Base-by-base conservation (phyloP, 2,888 invertebrate genomes). In the Deilephila porcellus region DNA sequence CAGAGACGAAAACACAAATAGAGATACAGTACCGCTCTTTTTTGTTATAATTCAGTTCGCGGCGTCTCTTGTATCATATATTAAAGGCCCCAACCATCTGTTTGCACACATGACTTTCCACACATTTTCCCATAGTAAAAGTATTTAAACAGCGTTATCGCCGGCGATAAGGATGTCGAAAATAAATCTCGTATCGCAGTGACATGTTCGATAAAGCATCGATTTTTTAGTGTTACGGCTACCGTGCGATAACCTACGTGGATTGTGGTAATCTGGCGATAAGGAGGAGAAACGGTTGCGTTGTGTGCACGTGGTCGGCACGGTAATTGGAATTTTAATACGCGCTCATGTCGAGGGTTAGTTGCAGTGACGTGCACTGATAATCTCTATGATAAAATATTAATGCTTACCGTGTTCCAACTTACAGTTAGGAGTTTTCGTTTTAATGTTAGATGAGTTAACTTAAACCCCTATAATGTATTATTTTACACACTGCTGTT, bases 181-280 rank as follows among this genome's bases (percentile, higher is more conserved):
- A 87, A 89, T 90, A 91, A 92, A 90, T 91, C 88, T 88, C 87
- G 81, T 89, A 91, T 91, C 86, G 78, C 67, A 80, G 81, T 82
- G 81, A 83, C 80, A 81, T 80, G 79, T 76, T 81, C 76, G 92
- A 94, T 92, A 93, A 90, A 80, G 76, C 83, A 87, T 88, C 89
- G 88, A 88, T 91, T 90, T 90, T 86, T 76, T 82, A 80, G 84
- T 76, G 84, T 76, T 81, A 84, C 82, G 82, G 90, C 92, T 92
- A 91, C 93, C 83, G 91, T 89, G 86, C 88, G 92, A 93, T 93
- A 93, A 91, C 91, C 91, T 88, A 83, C 78, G 81, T 78, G 76
- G 81, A 86, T 89, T 85, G 85, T 85, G 79, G 80, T 90, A 91
- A 92, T 91, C 91, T 81, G 75, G 79, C 77, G 93, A 93, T 93